Percentiles rank a stretch among this genome's conserved stretches.
Evolutionary conservation across 1,140 invertebrate species (phyloP).

Genomic region (Antheraea mylitta): DNA sequence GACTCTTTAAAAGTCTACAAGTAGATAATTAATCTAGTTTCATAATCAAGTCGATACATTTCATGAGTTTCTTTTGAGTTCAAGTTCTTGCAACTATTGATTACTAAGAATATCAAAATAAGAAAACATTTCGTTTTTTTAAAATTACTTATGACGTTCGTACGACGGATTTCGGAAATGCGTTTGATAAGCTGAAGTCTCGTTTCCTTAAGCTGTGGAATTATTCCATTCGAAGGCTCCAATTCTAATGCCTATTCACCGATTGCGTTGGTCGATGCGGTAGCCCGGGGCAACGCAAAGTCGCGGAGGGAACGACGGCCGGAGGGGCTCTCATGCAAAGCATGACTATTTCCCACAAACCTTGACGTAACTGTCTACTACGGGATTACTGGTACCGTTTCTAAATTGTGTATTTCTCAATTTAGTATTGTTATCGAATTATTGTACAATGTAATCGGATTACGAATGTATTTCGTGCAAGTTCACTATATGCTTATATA

Average conservation of each 20-base stretch:
- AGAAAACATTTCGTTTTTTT: too few relatives aligned
- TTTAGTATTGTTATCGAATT: slow-evolving; percentile 9
- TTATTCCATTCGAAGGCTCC: neutral
- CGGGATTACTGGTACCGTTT: slow-evolving; percentile 25
- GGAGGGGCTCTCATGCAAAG: slow-evolving; percentile 39
- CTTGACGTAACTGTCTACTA: slow-evolving; percentile 21
- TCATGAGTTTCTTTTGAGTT: too few relatives aligned
- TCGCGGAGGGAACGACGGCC: slow-evolving; percentile 40
- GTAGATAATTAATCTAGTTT: too few relatives aligned
- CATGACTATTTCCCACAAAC: slow-evolving; percentile 39
- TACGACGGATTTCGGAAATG: neutral
- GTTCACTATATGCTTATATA: neutral
- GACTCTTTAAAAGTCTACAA: too few relatives aligned
- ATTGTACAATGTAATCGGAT: neutral
- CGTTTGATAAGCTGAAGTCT: neutral
- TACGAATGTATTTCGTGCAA: neutral
- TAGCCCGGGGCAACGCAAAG: slow-evolving; percentile 19
- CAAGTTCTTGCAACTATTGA: neutral
- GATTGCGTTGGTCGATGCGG: slow-evolving; percentile 5
- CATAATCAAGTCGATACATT: too few relatives aligned
- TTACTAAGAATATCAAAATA: neutral
- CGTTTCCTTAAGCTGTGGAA: neutral
- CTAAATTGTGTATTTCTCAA: slow-evolving; percentile 19
- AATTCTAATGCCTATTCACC: neutral
- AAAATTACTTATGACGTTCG: too few relatives aligned